phyloP scores from a whole-genome alignment of 2,113 vertebrate genomes.

The Indicator indicator region DNA sequence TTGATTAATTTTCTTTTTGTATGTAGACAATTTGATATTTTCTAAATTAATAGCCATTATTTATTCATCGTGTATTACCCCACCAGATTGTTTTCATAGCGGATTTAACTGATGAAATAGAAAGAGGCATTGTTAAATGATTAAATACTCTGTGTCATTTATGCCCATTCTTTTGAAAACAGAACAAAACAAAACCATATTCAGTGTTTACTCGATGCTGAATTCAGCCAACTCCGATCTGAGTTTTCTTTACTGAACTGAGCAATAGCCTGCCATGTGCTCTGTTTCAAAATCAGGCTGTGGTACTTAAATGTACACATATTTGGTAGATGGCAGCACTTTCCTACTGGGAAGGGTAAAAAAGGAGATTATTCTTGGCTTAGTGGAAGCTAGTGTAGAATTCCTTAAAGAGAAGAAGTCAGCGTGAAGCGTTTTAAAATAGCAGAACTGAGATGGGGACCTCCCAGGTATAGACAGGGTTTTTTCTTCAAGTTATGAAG shows the following conservation, averaged over 20 bases:
- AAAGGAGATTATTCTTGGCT: neutral
- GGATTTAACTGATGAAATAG: neutral
- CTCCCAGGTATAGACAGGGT: neutral
- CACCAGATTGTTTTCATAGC: neutral
- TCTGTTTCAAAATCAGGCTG: neutral
- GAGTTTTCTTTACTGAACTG: neutral
- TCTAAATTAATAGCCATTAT: neutral
- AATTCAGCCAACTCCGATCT: constrained; percentile 5
- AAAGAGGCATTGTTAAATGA: neutral
- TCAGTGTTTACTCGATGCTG: neutral
- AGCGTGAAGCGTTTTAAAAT: neutral
- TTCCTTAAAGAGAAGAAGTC: neutral
- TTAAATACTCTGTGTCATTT: neutral
- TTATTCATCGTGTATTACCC: neutral
- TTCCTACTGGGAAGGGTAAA: neutral
- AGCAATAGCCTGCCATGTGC: neutral
- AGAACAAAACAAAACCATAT: neutral
- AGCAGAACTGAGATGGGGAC: neutral
- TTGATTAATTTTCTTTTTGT: neutral
- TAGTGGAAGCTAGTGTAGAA: neutral
- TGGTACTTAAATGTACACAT: neutral
- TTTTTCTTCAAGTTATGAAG: neutral
- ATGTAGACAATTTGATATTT: neutral
- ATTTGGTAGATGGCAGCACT: neutral
- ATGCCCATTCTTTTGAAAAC: neutral